Base-by-base conservation (phyloP, 2,797 vertebrate species). In the Okamejei kenojei region DNA sequence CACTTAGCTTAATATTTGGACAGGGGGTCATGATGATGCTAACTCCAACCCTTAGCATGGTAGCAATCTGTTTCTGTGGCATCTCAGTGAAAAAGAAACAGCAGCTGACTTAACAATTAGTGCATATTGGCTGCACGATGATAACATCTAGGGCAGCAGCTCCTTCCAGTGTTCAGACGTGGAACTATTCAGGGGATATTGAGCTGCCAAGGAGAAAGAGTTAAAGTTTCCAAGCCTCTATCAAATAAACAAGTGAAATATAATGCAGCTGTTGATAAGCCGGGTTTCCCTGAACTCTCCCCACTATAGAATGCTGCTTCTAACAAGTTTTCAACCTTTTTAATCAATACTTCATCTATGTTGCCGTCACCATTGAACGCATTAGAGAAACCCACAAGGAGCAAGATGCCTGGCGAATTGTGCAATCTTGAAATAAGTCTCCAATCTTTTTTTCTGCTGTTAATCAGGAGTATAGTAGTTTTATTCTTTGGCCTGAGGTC, bases 81-180 rank as follows among this genome's bases (percentile, higher is more conserved):
- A 86, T 32, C 11, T 65, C 61, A 86, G 82, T 13, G 58, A 65
- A n/a, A 32, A 86, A n/a, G 58, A 86, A 86, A 65, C 26, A 29
- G 13, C 58, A 17, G 58, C n/a, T 32, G 61, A 63, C 58, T 86
- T 63, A 3, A 61, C 17, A 32, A 65, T 86, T 65, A 11, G 45
- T 54, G 38, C 23, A 32, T 32, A 15, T 29, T 61, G 11, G 11
- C 58, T 86, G 13, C 58, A 86, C 7, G n/a, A 26, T n/a, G 29
- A 32, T 86, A 21, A 86, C 19, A 13, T 7, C 45, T 86, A 65
- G 82, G 29, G 32, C 26, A 32, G 82, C 58, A 63, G 82, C 82
- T 86, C 82, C 58, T 86, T 86, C 82, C 58, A 65, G 82, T 86
- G 82, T 86, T 86, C 82, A 86, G n/a, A 29, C 15, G 13, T 32